Conservation (phyloP, 2,797 vertebrate species). For the Sternarchorhynchus goeldii region DNA sequence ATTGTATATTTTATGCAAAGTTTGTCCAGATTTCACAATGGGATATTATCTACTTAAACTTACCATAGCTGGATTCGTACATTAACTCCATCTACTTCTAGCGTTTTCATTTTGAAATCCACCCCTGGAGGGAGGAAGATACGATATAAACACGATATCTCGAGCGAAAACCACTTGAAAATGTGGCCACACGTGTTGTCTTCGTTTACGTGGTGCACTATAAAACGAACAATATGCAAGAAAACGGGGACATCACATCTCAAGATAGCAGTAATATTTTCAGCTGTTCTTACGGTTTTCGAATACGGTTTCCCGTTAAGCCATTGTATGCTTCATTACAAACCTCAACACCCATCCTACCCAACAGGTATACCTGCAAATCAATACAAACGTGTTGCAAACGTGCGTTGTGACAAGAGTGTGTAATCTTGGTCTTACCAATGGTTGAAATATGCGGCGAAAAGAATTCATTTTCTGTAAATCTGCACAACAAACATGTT, state of each 20-base stretch:
- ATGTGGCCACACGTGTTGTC: too few species aligned
- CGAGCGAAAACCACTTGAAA: too few species aligned
- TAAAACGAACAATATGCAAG: background rate
- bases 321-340: too few species aligned
- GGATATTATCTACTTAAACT: conserved; percentile 59
- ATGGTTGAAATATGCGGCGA: conserved; percentile 93
- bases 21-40: background rate
- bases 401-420: too few species aligned
- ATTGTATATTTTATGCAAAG: too few species aligned
- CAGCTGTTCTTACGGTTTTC: too few species aligned
- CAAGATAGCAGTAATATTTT: background rate
- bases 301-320: too few species aligned
- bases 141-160: background rate
- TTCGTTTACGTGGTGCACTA: background rate
- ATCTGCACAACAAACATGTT: conserved; percentile 89
- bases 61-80: conserved; percentile 96
- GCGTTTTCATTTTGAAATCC: conserved; percentile 98
- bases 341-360: too few species aligned
- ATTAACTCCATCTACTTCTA: conserved; percentile 90
- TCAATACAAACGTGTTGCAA: too few species aligned
- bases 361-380: too few species aligned
- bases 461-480: conserved; percentile 92
- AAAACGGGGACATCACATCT: background rate
- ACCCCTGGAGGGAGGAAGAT: conserved; percentile 76
- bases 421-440: conserved; percentile 74